These are phyloP conservation scores for Holothuria glaberrima DNA, from an alignment of 35 echinoderm and acorn worm genomes.

Conservation along the genomic window DNA sequence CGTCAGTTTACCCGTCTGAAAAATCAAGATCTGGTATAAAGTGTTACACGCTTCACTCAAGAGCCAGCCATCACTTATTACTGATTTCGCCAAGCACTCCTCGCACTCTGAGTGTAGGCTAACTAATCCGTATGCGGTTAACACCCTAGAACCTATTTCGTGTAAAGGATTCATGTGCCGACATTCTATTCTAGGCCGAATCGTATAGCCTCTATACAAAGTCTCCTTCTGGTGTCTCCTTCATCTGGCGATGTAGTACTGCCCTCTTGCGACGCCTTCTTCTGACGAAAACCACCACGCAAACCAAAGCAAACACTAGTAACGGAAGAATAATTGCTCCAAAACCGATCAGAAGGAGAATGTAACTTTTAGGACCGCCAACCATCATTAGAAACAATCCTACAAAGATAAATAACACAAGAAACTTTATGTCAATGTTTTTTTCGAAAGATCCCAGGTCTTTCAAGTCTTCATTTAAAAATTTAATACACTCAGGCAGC, in stretches of 20 bases:
- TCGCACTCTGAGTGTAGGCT: too few relatives aligned
- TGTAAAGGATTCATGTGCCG: too few relatives aligned
- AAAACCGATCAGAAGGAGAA: slow-evolving; percentile 26
- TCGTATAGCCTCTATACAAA: slow-evolving; percentile 15
- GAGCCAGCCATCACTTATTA: too few relatives aligned
- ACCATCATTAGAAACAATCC: slow-evolving; percentile 59
- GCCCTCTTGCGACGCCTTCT: slow-evolving; percentile 32
- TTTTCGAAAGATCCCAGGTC: neutral
- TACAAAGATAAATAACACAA: neutral
- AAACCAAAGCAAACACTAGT: slow-evolving; percentile 18
- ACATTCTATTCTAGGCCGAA: too few relatives aligned
- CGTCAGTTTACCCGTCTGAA: too few relatives aligned
- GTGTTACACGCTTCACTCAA: too few relatives aligned
- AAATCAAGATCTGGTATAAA: too few relatives aligned
- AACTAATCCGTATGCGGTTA: too few relatives aligned
- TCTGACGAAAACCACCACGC: slow-evolving; percentile 16
- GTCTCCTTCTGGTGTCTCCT: slow-evolving; percentile 42
- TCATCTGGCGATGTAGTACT: slow-evolving; percentile 41
- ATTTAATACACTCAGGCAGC: too few relatives aligned
- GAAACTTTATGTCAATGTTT: neutral
- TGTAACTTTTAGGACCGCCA: slow-evolving; percentile 54
- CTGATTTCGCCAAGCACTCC: too few relatives aligned
- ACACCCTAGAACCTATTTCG: too few relatives aligned
- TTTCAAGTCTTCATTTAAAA: neutral
- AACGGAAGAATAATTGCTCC: slow-evolving; percentile 31